A percentile compares a stretch with the other conserved stretches of the same genome.
These are phyloP conservation scores for Pilophorus perplexus DNA, from an alignment of 2,888 invertebrate species.

Conservation along the genomic window DNA sequence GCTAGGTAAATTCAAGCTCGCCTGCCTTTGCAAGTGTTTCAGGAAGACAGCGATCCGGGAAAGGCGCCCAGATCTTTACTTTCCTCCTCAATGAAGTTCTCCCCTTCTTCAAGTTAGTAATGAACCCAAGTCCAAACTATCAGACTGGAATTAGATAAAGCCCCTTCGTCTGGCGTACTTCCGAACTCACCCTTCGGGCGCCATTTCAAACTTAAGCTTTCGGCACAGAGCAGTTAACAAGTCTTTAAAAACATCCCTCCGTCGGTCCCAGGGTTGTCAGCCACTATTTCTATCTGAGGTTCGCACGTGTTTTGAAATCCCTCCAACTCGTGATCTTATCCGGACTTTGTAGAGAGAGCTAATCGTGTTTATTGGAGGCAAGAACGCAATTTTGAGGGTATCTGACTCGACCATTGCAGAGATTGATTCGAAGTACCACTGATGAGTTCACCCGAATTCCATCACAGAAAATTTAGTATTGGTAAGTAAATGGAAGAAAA, in stretches of 20 bases:
- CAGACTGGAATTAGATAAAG: constrained; percentile 46
- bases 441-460: too few relatives aligned
- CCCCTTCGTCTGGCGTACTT: constrained; percentile 12
- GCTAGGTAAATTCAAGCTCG: constrained; percentile 14
- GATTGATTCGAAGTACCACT: too few relatives aligned
- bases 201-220: constrained; percentile 33
- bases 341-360: too few relatives aligned
- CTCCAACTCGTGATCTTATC: too few relatives aligned
- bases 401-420: too few relatives aligned
- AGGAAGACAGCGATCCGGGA: constrained; percentile 11
- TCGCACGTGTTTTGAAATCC: constrained; percentile 11
- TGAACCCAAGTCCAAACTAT: constrained; percentile 44
- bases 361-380: too few relatives aligned
- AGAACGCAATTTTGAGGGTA: too few relatives aligned
- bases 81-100: constrained; percentile 27
- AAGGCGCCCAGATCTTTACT: constrained; percentile 21
- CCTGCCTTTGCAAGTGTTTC: background rate
- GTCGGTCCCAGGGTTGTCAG: background rate
- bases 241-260: constrained; percentile 33
- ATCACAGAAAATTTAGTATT: too few relatives aligned
- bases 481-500: too few relatives aligned
- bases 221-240: constrained; percentile 33
- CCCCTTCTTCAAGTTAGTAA: constrained; percentile 29
- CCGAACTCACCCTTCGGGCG: constrained; percentile 28
- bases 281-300: constrained; percentile 22